Evolutionary conservation across 2,888 invertebrate species (phyloP), one percentile per base, ranked within the genome.

Genomic region (Esperia sulphurella): DNA sequence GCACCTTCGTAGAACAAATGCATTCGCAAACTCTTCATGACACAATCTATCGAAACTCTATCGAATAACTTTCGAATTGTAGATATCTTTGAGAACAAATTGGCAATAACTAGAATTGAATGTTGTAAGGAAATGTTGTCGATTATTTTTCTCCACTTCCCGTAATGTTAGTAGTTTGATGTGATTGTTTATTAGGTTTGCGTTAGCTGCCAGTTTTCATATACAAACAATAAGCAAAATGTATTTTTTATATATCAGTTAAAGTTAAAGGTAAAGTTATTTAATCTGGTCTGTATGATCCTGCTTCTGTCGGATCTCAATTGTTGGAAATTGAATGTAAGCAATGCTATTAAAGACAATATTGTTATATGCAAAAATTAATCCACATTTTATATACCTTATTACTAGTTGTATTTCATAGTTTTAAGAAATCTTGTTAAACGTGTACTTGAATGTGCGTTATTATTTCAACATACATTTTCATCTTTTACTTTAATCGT

Each of bases 271-370:
- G n/a, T n/a, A n/a, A 45, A 43, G 13, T 21, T 21, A 21, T 21
- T 21, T 21, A 21, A 21, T 21, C 21, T 21, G 21, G 21, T 21
- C 21, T 54, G 53, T 58, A 53, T 58, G 46, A 48, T 58, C 51
- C 41, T 51, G 37, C 39, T 29, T 12, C 50, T 62, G 49, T 65
- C 65, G 61, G 59, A 68, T 60, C 63, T 65, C 59, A 68, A 58
- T 70, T 70, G 61, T 72, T 75, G 68, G 68, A 59, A 65, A 63
- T 66, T 68, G 63, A 21, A 75, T 70, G 66, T 71, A 76, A 83
- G 83, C 80, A 83, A 84, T 83, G 83, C 75, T 83, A 87, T 74
- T 68, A 68, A 84, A 79, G 89, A 89, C 88, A 88, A 88, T 89
- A 89, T 87, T 88, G 86, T 87, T 88, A 78, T 77, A 79, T 63